Evolutionary conservation across 2,888 invertebrate species (phyloP).

Genomic region (Hypena proboscidalis): DNA sequence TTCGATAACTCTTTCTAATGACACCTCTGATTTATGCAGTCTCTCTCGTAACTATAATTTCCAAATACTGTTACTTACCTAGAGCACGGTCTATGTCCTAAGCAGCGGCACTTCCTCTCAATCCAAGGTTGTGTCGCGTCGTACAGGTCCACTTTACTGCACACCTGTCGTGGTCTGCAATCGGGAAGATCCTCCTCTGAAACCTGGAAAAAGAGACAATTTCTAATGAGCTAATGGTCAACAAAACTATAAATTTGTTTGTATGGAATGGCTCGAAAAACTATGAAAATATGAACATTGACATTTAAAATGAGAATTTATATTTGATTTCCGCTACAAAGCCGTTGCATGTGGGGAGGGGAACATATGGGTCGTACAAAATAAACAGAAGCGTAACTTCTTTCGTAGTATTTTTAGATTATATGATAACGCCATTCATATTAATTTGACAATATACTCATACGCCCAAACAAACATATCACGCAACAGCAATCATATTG

Average conservation of each 20-base stretch:
- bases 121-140: slow-evolving; percentile 92
- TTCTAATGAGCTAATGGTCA: slow-evolving; percentile 1
- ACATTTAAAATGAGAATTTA: no score
- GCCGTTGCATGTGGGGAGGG: no score
- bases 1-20: no score
- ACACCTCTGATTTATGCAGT: no score
- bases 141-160: slow-evolving; percentile 95
- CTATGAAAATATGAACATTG: no score
- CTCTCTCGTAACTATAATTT: background rate
- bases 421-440: no score
- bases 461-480: slow-evolving; percentile 9
- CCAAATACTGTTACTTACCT: slow-evolving; percentile 77
- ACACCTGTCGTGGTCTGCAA: slow-evolving; percentile 92
- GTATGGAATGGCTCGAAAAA: no score
- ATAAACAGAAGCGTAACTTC: background rate
- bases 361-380: no score
- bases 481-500: slow-evolving; percentile 14
- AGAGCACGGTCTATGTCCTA: slow-evolving; percentile 88
- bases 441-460: background rate
- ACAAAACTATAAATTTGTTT: no score
- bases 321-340: no score
- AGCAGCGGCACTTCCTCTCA: slow-evolving; percentile 94
- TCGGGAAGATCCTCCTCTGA: slow-evolving; percentile 92
- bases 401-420: slow-evolving; percentile 1
- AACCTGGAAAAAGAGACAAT: slow-evolving; percentile 82